Base-by-base conservation (phyloP, 2,797 vertebrate species). In the Potorous gilbertii region DNA sequence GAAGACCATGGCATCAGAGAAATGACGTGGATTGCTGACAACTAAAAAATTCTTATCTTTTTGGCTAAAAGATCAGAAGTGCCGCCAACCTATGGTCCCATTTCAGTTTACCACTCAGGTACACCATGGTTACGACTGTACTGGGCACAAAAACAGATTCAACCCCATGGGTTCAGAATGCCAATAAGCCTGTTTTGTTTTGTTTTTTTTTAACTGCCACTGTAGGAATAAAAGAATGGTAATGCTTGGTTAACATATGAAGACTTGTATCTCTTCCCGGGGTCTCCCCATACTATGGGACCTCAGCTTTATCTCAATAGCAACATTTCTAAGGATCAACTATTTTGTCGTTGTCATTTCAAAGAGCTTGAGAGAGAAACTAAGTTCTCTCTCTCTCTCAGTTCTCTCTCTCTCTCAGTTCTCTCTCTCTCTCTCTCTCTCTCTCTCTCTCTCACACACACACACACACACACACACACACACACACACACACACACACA, bases 351-450 rank as follows among this genome's bases (percentile, higher is more conserved):
- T 54, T 89, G 14, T 54, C 46, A 90, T 52, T 81, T 66, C 5
- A 91, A 92, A 95, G 52, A 93, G 18, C 29, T 57, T 90, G 55
- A 95, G 91, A 54, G 55, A 8, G 24, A 92, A 46, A 92, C 8
- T 93, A 91, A 24, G 16, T 29, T 74, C 14, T 31, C 52, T 52
- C 52, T 52, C 52, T 52, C 52, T 52, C 52, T 52, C 4, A n/a
- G n/a, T n/a, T 52, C 52, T 52, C 52, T 52, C 52, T 52, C 52
- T 52, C 52, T 52, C 52, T 52, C 52, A n/a, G n/a, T n/a, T 52
- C 52, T 52, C 52, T 52, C 52, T 52, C 52, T 50, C 50, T 50
- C 50, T 50, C 50, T 50, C 50, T 50, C 50, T 50, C 5, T 52
- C 50, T 50, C 50, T 50, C 50, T 50, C 50, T 50, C 50, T 50